Evolutionary conservation across 2,888 invertebrate species (phyloP).

Genomic region (Chromoteleia sp.): DNA sequence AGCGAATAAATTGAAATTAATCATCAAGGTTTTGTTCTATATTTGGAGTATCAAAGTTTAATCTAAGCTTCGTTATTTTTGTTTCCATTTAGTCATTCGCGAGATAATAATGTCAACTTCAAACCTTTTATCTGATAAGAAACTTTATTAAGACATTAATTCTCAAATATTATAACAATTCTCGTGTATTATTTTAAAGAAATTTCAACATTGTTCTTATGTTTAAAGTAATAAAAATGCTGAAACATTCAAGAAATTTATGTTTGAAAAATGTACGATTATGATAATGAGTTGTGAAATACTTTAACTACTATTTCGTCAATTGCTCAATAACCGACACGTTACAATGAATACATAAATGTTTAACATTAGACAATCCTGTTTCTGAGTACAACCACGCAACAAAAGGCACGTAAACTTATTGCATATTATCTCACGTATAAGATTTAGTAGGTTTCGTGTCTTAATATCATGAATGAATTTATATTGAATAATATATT

Average conservation of each 20-base stretch:
- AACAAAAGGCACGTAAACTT: constrained; percentile 27
- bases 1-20: background rate
- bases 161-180: background rate
- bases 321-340: constrained; percentile 8
- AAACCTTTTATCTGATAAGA: constrained; percentile 46
- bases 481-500: constrained; percentile 22
- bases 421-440: constrained; percentile 32
- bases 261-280: background rate
- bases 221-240: background rate
- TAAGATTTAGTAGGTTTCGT: constrained; percentile 24
- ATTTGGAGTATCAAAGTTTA: constrained; percentile 24
- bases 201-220: background rate
- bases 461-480: constrained; percentile 5
- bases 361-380: constrained; percentile 10
- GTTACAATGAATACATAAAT: constrained; percentile 10
- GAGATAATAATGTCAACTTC: constrained; percentile 42
- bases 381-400: constrained; percentile 26
- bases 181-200: background rate
- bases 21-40: background rate
- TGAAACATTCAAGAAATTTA: background rate
- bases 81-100: constrained; percentile 25
- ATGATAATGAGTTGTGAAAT: background rate
- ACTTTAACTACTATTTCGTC: background rate
- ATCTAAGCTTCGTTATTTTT: constrained; percentile 17
- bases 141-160: constrained; percentile 19